Percentiles rank a stretch among this genome's conserved stretches.
phyloP scores from a whole-genome alignment of 2,888 invertebrate genomes.

The Hydrotaea diabolus region DNA sequence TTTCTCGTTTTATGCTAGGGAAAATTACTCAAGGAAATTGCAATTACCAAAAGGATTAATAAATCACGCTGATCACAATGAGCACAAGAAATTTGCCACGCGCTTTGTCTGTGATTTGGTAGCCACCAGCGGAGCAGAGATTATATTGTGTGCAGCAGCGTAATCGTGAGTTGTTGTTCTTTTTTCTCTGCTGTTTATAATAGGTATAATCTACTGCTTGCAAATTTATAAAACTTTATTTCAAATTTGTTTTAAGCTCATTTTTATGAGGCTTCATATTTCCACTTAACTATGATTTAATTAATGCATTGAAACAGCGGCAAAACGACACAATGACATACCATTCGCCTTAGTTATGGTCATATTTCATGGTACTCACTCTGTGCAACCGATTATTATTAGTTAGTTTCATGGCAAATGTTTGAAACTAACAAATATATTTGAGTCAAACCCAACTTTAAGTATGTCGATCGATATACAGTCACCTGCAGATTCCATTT shows the following conservation, averaged over 20 bases:
- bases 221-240: too few relatives aligned
- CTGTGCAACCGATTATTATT: too few relatives aligned
- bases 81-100: background rate
- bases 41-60: constrained; percentile 37
- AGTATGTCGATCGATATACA: too few relatives aligned
- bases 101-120: background rate
- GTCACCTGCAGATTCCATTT: too few relatives aligned
- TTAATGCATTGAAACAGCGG: background rate
- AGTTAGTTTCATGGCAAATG: too few relatives aligned
- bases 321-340: constrained; percentile 10
- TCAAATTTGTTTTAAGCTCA: background rate
- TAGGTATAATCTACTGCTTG: background rate
- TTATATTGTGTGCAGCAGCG: background rate
- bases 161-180: background rate
- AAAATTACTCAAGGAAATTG: constrained; percentile 34
- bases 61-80: constrained; percentile 14
- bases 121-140: background rate
- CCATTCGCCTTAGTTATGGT: too few relatives aligned
- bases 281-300: background rate
- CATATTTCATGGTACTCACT: too few relatives aligned
- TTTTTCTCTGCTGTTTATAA: background rate
- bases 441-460: too few relatives aligned
- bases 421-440: too few relatives aligned
- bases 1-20: constrained; percentile 15
- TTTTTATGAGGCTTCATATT: background rate